Base-by-base conservation (phyloP, 2,797 vertebrate species). In the Enoplosus armatus region DNA sequence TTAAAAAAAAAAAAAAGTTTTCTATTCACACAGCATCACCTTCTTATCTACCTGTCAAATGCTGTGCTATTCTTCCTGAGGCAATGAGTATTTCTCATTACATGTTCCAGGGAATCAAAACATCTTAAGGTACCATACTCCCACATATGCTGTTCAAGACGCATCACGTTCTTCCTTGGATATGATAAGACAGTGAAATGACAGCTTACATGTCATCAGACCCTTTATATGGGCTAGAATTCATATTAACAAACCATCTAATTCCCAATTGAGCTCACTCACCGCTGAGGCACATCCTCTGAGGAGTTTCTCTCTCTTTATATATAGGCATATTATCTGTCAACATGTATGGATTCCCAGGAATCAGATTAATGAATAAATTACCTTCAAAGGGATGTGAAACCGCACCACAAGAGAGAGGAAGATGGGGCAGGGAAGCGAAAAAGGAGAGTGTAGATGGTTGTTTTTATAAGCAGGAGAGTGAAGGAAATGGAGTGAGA, bases 311-410 rank as follows among this genome's bases (percentile, higher is more conserved):
- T 56, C 72, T 39, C 16, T 56, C 72, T 70, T 66, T 69, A 67
- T 78, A 68, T 76, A 66, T 66, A 71, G 53, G 37, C 16, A 39
- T 59, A 72, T 82, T 75, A 79, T 75, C 54, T 60, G 66, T 74
- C 66, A 65, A 71, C 47, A 70, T 53, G 35, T 76, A 56, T 69
- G 77, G 58, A 77, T 86, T 84, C 75, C 51, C 18, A 61, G 63
- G 72, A 86, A 85, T 85, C 80, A 72, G 26, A 62, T 75, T 66
- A 90, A 88, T 89, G 69, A 86, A 89, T 83, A 86, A 82, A 90
- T 89, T 75, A 67, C 75, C 50, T 84, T 87, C 50, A 83, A 71
- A 79, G 68, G 65, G 66, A 86, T 47, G 74, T 63, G 58, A 82
- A 82, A 65, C 59, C 4, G 12, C 22, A 47, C 51, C 6, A 1